These are phyloP conservation scores for Megalonaias nervosa DNA, from an alignment of 1,140 invertebrate species.

Conservation along the genomic window DNA sequence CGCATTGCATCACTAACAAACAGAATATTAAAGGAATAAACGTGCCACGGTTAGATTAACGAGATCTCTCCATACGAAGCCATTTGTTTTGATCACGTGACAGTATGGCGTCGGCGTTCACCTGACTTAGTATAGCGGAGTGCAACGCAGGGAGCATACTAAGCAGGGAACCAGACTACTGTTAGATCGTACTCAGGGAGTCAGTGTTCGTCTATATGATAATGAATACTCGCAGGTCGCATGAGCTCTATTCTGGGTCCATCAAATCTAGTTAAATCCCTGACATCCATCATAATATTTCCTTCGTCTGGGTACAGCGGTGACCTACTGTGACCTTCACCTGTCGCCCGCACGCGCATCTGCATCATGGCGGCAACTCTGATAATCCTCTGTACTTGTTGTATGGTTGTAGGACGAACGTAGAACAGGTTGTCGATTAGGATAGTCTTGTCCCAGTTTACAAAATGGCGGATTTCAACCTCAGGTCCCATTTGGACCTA, in stretches of 20 bases:
- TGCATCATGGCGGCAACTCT: slow-evolving; percentile 24
- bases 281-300: slow-evolving; percentile 49
- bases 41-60: too few relatives aligned
- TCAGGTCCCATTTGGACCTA: too few relatives aligned
- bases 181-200: too few relatives aligned
- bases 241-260: slow-evolving; percentile 42
- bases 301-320: slow-evolving; percentile 51
- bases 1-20: too few relatives aligned
- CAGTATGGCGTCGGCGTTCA: too few relatives aligned
- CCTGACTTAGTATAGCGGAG: too few relatives aligned
- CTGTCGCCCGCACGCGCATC: slow-evolving; percentile 38
- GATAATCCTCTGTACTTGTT: slow-evolving; percentile 37
- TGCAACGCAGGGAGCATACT: too few relatives aligned
- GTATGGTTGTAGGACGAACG: slow-evolving; percentile 36
- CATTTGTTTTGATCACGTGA: too few relatives aligned
- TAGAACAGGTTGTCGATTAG: slow-evolving; percentile 46
- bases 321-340: slow-evolving; percentile 37
- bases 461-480: slow-evolving; percentile 18
- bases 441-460: slow-evolving; percentile 47
- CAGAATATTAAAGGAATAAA: too few relatives aligned
- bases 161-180: too few relatives aligned
- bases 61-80: too few relatives aligned
- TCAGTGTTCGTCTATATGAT: too few relatives aligned
- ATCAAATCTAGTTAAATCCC: slow-evolving; percentile 40
- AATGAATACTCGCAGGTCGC: slow-evolving; percentile 17